Evolutionary conservation across 2,797 vertebrate species (phyloP).

Genomic region (Cossypha heuglini): DNA sequence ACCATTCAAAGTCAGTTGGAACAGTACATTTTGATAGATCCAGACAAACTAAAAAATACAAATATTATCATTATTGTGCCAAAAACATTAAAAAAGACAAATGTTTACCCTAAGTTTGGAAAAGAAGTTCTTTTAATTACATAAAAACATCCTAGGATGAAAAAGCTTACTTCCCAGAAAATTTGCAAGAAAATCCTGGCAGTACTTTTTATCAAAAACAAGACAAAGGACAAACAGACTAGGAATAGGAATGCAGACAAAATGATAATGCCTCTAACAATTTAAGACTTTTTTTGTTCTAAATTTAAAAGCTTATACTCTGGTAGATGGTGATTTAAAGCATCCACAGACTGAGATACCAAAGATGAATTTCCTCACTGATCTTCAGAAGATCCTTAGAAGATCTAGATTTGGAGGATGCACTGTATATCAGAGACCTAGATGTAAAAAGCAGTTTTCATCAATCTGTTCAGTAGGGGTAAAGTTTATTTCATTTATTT

Average conservation of each 20-base stretch:
- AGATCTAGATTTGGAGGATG: background rate
- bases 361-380: fast-evolving
- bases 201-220: background rate
- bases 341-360: background rate
- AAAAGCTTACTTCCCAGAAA: background rate
- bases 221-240: background rate
- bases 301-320: background rate
- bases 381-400: background rate
- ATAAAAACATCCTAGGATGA: background rate
- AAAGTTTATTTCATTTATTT: background rate
- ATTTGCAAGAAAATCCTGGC: background rate
- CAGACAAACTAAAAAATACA: background rate
- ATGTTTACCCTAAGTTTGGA: background rate
- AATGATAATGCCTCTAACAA: background rate
- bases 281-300: background rate
- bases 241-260: background rate
- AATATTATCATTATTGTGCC: background rate
- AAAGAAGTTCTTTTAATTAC: background rate
- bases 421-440: background rate
- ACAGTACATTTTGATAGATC: background rate
- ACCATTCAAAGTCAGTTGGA: background rate
- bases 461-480: background rate
- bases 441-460: background rate
- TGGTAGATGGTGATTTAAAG: background rate
- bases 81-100: background rate